These are phyloP conservation scores for Luperina nickerlii DNA, from an alignment of 2,888 invertebrate species.

Conservation along the genomic window DNA sequence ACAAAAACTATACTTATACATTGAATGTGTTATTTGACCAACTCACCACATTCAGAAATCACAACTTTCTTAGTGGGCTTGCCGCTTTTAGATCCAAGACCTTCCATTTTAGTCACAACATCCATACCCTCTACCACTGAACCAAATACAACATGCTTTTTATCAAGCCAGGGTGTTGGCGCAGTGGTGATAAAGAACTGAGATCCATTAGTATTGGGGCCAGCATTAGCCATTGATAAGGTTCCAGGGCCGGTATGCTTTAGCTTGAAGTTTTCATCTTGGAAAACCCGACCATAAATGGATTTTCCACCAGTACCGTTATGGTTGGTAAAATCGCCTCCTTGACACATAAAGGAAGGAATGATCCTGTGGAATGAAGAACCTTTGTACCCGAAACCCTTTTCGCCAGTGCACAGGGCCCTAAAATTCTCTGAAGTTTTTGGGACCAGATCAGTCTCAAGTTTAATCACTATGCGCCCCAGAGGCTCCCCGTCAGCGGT, in stretches of 20 bases:
- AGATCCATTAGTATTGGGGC: slow-evolving; percentile 98
- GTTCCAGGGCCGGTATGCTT: slow-evolving; percentile 97
- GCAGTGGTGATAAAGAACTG: slow-evolving; percentile 99
- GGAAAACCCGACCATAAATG: slow-evolving; percentile 98
- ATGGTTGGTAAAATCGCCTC: slow-evolving; percentile 97
- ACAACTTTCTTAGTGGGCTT: slow-evolving; percentile 95
- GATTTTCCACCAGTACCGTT: slow-evolving; percentile 98
- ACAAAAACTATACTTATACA: slow-evolving; percentile 40
- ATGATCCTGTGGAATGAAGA: slow-evolving; percentile 97
- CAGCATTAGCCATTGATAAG: slow-evolving; percentile 99
- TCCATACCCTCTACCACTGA: slow-evolving; percentile 97
- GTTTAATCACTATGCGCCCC: slow-evolving; percentile 97
- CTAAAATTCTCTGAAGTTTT: slow-evolving; percentile 99
- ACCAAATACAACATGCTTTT: slow-evolving; percentile 98
- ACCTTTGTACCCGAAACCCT: slow-evolving; percentile 95
- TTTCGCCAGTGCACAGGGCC: slow-evolving; percentile 93
- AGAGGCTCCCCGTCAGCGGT: slow-evolving; percentile 94
- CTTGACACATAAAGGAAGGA: slow-evolving; percentile 99
- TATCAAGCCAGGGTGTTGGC: slow-evolving; percentile 98
- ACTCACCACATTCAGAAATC: slow-evolving; percentile 95
- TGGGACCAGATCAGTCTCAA: slow-evolving; percentile 96
- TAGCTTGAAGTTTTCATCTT: slow-evolving; percentile 98
- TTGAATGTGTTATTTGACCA: slow-evolving; percentile 78
- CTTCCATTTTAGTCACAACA: slow-evolving; percentile 96
- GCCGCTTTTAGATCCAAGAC: slow-evolving; percentile 95